Conservation (phyloP, 2,888 invertebrate genomes). For the Dynastes tityus region DNA sequence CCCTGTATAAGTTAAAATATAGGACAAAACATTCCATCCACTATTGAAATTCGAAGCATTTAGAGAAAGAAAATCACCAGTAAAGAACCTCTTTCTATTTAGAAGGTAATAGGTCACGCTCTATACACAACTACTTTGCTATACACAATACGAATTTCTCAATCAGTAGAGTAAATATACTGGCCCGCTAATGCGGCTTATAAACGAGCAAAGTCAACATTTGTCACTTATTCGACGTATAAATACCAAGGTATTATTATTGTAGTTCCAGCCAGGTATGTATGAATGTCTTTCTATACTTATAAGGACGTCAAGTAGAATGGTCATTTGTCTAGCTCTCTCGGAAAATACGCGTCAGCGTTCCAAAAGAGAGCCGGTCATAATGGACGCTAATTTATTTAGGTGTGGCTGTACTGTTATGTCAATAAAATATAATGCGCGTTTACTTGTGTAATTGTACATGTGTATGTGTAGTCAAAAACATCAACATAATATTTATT, state of each 20-base stretch:
- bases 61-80: no score
- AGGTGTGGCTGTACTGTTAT: slow-evolving; percentile 1
- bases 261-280: no score
- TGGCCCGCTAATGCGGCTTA: neutral
- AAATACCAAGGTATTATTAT: neutral
- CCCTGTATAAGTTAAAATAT: no score
- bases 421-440: neutral
- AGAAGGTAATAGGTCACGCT: no score
- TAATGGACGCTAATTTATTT: slow-evolving; percentile 2
- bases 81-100: no score
- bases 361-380: neutral
- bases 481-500: no score
- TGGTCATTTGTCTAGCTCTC: slow-evolving; percentile 10
- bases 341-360: neutral
- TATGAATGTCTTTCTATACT: neutral
- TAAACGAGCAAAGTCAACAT: slow-evolving; percentile 1
- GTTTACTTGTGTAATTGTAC: neutral
- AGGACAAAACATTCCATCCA: no score
- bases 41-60: no score
- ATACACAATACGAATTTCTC: neutral
- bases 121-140: no score
- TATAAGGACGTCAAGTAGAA: neutral
- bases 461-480: neutral
- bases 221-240: slow-evolving; percentile 1
- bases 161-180: slow-evolving; percentile 2